phyloP scores from a whole-genome alignment of 2,113 vertebrate genomes.

The Arvicanthis niloticus region DNA sequence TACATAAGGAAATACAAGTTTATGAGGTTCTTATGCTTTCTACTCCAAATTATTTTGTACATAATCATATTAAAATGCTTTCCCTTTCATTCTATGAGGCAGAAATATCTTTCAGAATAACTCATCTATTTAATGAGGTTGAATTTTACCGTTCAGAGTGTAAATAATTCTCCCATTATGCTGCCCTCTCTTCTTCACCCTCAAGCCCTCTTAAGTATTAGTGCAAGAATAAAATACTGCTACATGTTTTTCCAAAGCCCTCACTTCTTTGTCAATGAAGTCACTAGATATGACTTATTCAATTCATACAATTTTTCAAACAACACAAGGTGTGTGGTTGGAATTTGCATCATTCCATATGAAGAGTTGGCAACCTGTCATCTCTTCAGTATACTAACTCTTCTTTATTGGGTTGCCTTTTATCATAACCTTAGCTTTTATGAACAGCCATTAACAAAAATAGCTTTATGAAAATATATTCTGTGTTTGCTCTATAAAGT shows the following conservation, averaged over 20 bases:
- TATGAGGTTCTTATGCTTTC: background rate
- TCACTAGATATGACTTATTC: background rate
- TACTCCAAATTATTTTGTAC: background rate
- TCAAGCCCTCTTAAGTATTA: background rate
- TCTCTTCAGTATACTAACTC: background rate
- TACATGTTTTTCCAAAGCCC: background rate
- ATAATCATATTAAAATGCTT: background rate
- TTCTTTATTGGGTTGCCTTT: background rate
- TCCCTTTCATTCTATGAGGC: background rate
- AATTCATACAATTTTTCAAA: background rate
- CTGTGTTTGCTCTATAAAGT: conserved; percentile 9
- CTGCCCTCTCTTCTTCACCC: background rate
- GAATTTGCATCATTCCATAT: background rate
- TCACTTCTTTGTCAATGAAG: conserved; percentile 5
- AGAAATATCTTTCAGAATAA: background rate
- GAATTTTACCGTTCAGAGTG: background rate
- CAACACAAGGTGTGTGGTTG: background rate
- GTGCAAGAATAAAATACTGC: background rate
- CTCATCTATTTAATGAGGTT: background rate
- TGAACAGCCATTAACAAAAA: conserved; percentile 26
- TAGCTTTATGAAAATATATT: conserved; percentile 38
- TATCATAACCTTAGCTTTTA: conserved; percentile 3
- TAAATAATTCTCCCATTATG: background rate
- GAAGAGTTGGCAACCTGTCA: background rate
- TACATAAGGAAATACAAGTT: background rate